A percentile compares a stretch with the other conserved stretches of the same genome.
Conservation (phyloP, 2,888 invertebrate genomes). For the Cryptus armator region DNA sequence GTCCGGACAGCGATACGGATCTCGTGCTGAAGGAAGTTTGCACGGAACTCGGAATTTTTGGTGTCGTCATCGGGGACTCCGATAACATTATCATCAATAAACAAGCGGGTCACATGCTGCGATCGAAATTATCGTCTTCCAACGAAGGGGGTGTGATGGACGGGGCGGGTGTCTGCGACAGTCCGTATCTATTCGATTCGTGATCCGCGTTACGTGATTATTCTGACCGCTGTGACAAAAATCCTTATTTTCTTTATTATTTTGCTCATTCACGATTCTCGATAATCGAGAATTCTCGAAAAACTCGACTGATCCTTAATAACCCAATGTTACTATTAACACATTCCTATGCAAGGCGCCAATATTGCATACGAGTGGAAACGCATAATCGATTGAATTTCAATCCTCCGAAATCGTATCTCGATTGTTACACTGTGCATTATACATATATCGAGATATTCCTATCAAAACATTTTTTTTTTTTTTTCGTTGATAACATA, state of each 20-base stretch:
- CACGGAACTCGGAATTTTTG: conserved; percentile 90
- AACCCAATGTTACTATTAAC: background rate
- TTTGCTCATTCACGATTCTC: background rate
- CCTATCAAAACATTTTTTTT: too few relatives aligned
- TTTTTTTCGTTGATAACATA: too few relatives aligned
- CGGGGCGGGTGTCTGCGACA: conserved; percentile 87
- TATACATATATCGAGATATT: background rate
- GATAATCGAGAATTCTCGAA: background rate
- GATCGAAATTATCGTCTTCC: conserved; percentile 86
- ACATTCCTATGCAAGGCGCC: background rate
- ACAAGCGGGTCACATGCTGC: conserved; percentile 87
- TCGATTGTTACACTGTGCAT: background rate
- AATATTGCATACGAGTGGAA: too few relatives aligned
- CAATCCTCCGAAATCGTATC: too few relatives aligned
- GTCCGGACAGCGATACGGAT: conserved; percentile 75
- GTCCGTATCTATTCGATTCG: conserved; percentile 86
- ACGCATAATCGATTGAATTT: too few relatives aligned
- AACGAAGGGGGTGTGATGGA: conserved; percentile 88
- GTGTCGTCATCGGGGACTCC: conserved; percentile 86
- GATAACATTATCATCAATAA: conserved; percentile 84
- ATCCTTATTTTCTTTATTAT: background rate
- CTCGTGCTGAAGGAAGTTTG: conserved; percentile 84
- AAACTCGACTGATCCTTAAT: background rate
- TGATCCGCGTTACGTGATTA: background rate
- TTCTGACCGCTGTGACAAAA: background rate